Conservation (phyloP, 2,113 vertebrate species). For the Onychostruthus taczanowskii region DNA sequence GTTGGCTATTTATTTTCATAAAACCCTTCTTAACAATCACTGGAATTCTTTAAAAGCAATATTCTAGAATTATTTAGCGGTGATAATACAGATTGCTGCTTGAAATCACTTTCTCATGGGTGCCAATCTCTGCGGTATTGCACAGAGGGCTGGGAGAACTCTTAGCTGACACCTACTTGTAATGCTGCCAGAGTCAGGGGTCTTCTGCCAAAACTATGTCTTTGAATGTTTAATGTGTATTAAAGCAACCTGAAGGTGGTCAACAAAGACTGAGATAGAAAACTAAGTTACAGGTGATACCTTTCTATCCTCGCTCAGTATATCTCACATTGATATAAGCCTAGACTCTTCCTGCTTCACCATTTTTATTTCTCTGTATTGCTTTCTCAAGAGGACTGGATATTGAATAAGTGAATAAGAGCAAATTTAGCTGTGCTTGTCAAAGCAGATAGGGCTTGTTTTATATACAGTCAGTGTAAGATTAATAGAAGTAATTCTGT, state of each 20-base stretch:
- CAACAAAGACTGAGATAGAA: neutral
- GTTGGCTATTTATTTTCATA: neutral
- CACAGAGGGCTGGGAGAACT: neutral
- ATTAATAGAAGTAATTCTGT: neutral
- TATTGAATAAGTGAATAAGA: neutral
- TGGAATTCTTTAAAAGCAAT: neutral
- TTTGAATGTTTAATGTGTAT: neutral
- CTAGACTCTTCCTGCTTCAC: neutral
- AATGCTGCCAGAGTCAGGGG: neutral
- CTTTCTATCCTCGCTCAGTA: neutral
- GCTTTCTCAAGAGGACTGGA: neutral
- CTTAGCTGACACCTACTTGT: neutral
- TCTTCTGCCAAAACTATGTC: neutral
- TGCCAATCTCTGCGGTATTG: neutral
- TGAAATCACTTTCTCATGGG: neutral
- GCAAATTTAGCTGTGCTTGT: neutral
- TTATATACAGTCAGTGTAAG: neutral
- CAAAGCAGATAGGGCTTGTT: neutral
- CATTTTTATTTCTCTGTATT: neutral
- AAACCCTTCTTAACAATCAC: neutral
- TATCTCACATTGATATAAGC: neutral
- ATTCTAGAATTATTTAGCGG: neutral
- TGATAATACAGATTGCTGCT: neutral
- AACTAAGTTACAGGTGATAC: neutral
- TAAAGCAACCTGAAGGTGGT: neutral